These are phyloP conservation scores for Euplexia lucipara DNA, from an alignment of 2,888 invertebrate species.

Conservation along the genomic window DNA sequence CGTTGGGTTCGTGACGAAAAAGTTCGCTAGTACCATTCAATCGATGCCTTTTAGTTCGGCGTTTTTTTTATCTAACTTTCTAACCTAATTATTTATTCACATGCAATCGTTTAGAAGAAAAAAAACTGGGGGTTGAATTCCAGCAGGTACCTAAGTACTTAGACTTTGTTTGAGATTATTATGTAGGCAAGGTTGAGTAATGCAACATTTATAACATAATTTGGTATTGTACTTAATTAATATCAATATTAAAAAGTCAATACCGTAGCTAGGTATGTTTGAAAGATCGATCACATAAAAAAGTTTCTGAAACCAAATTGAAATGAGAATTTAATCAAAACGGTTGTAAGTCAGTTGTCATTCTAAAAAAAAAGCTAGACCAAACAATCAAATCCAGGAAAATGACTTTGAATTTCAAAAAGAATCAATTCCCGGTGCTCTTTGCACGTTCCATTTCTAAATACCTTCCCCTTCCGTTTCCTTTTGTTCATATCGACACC, in stretches of 20 bases:
- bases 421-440: slow-evolving; percentile 58
- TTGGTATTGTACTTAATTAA: too few relatives aligned
- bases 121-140: slow-evolving; percentile 20
- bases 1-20: slow-evolving; percentile 84
- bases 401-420: slow-evolving; percentile 63
- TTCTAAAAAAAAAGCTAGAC: slow-evolving; percentile 26
- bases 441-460: slow-evolving; percentile 75
- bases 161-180: neutral
- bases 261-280: too few relatives aligned
- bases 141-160: neutral
- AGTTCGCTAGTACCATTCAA: slow-evolving; percentile 79
- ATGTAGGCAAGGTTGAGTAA: neutral
- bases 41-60: slow-evolving; percentile 82
- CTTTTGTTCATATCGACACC: slow-evolving; percentile 86
- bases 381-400: slow-evolving; percentile 42
- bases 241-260: too few relatives aligned
- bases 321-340: slow-evolving; percentile 38
- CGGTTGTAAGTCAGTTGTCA: slow-evolving; percentile 2
- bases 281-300: neutral
- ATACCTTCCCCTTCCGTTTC: slow-evolving; percentile 79
- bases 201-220: too few relatives aligned
- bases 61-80: slow-evolving; percentile 68
- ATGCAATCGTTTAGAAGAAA: slow-evolving; percentile 68
- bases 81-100: slow-evolving; percentile 84
- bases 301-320: slow-evolving; percentile 12